Evolutionary conservation across 1,140 invertebrate species (phyloP).

Genomic region (Thaumetopoea pityocampa): DNA sequence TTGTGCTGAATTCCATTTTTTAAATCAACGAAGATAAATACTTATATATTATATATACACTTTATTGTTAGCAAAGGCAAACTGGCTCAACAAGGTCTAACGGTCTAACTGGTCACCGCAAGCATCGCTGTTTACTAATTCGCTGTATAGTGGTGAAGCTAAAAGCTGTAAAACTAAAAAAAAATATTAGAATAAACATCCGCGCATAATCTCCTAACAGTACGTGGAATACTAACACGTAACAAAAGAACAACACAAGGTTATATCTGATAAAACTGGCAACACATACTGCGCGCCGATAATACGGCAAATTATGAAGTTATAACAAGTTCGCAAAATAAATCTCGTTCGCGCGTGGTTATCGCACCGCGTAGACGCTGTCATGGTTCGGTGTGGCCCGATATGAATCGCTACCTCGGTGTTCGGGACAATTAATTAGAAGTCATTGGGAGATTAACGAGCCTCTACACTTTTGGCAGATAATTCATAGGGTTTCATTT

Average conservation of each 20-base stretch:
- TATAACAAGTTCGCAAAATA: slow-evolving; percentile 63
- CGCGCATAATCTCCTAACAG: neutral
- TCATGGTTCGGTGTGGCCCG: slow-evolving; percentile 32
- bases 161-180: neutral
- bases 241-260: slow-evolving; percentile 17
- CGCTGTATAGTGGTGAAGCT: too few species aligned
- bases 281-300: slow-evolving; percentile 42
- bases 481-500: too few species aligned
- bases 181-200: neutral
- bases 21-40: too few species aligned
- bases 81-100: too few species aligned
- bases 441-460: neutral
- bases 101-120: too few species aligned
- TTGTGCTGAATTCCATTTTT: too few species aligned
- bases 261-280: slow-evolving; percentile 23
- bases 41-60: too few species aligned
- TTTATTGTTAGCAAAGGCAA: too few species aligned
- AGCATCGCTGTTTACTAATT: too few species aligned
- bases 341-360: slow-evolving; percentile 54
- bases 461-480: neutral
- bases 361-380: slow-evolving; percentile 42
- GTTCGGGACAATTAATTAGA: slow-evolving; percentile 17
- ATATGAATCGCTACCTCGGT: slow-evolving; percentile 11
- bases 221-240: slow-evolving; percentile 14
- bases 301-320: slow-evolving; percentile 65